Evolutionary conservation across 2,113 vertebrate genomes (phyloP).

Genomic region (Hucho hucho): DNA sequence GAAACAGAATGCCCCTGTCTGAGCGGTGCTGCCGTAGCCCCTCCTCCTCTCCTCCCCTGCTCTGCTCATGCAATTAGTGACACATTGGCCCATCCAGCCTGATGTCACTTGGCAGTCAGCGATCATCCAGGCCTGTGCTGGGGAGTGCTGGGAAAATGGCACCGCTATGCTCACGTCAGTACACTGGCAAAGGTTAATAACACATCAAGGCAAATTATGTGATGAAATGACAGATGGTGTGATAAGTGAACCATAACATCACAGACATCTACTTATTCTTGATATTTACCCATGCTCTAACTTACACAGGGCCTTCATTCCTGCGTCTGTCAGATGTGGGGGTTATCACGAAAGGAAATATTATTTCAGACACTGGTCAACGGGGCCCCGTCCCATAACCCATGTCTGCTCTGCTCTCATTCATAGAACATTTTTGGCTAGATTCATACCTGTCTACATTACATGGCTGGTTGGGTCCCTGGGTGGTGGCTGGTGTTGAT

Average conservation of each 20-base stretch:
- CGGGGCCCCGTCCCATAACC: conserved; percentile 19
- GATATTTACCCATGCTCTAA: background rate
- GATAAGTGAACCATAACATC: background rate
- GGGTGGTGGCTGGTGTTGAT: conserved; percentile 39
- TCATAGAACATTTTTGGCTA: background rate
- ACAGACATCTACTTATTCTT: background rate
- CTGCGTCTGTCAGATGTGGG: background rate
- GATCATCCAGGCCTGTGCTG: background rate
- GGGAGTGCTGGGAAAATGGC: conserved; percentile 7
- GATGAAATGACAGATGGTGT: background rate
- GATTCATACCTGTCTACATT: no score
- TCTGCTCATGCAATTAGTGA: conserved; percentile 22
- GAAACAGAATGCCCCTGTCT: conserved; percentile 12
- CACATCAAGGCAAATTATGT: background rate
- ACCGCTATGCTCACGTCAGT: background rate
- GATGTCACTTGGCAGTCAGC: conserved; percentile 25
- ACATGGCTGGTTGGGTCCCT: background rate
- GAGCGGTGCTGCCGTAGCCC: background rate
- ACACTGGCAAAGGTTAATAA: conserved; percentile 4
- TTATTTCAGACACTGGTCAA: conserved; percentile 40
- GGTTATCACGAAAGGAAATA: conserved; percentile 37
- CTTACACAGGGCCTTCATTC: background rate
- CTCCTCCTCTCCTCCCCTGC: no score
- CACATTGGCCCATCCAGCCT: background rate
- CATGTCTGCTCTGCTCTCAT: background rate